Conservation (phyloP, 2,797 vertebrate genomes). For the Tapirus indicus region DNA sequence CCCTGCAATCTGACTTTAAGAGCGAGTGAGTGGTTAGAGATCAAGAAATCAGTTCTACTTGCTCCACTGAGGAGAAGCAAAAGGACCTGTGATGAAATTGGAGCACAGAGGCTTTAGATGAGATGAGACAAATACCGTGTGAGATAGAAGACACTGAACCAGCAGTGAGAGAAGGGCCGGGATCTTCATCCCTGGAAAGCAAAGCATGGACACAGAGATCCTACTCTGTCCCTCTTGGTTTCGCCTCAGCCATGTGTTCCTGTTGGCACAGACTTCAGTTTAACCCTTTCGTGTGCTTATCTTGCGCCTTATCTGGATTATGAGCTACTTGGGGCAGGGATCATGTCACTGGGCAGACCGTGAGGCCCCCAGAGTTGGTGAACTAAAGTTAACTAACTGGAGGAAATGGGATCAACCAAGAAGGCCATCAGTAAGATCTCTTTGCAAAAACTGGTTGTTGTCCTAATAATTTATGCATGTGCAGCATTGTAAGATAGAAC, state of each 20-base stretch:
- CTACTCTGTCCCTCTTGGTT: background rate
- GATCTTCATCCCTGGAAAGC: background rate
- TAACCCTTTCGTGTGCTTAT: background rate
- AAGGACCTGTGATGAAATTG: constrained; percentile 29
- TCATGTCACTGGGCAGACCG: background rate
- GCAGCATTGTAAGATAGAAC: background rate
- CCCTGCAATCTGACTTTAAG: background rate
- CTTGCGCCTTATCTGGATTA: background rate
- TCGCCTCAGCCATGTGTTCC: background rate
- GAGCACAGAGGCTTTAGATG: background rate
- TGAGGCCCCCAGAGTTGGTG: background rate
- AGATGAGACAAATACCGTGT: background rate
- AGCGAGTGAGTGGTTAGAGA: constrained; percentile 1
- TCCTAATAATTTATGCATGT: background rate
- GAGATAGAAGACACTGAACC: background rate
- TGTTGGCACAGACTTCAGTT: background rate
- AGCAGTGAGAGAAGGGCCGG: background rate
- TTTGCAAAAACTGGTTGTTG: background rate
- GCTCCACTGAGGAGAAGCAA: background rate
- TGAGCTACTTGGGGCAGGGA: background rate
- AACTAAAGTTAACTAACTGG: background rate
- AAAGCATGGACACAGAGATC: background rate
- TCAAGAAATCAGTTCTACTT: constrained; percentile 14
- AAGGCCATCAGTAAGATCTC: background rate
- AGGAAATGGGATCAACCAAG: background rate